Evolutionary conservation across 2,113 vertebrate species (phyloP).

Genomic region (Ellobius talpinus): DNA sequence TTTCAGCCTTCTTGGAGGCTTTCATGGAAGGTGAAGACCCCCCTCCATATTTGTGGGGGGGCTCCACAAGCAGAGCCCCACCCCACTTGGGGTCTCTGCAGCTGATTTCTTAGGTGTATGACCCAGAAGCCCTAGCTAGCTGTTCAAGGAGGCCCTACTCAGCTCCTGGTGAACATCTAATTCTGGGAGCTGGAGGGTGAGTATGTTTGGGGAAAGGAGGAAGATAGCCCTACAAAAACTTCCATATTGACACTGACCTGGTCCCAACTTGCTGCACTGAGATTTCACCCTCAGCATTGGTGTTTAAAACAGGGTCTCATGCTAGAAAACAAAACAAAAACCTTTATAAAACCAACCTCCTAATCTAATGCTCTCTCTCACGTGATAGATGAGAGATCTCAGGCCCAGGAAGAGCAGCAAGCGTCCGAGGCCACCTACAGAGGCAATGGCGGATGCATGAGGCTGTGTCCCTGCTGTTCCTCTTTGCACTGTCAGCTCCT

Average conservation of each 20-base stretch:
- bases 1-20: neutral
- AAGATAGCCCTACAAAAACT: neutral
- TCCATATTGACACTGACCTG: neutral
- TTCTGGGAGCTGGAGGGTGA: neutral
- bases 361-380: neutral
- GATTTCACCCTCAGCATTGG: neutral
- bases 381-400: neutral
- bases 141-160: neutral
- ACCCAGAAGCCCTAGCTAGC: neutral
- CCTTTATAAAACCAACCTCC: neutral
- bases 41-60: neutral
- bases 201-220: too few relatives aligned
- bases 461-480: accelerated
- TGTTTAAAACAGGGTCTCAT: neutral
- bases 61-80: neutral
- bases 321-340: neutral
- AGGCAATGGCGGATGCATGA: neutral
- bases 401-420: neutral
- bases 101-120: neutral
- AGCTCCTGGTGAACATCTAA: neutral
- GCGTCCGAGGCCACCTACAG: neutral
- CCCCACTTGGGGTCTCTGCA: too few relatives aligned
- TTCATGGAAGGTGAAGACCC: accelerated
- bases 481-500: neutral
- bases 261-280: neutral